phyloP scores from a whole-genome alignment of 2,888 invertebrate species.

The Fissipunctia ypsillon region DNA sequence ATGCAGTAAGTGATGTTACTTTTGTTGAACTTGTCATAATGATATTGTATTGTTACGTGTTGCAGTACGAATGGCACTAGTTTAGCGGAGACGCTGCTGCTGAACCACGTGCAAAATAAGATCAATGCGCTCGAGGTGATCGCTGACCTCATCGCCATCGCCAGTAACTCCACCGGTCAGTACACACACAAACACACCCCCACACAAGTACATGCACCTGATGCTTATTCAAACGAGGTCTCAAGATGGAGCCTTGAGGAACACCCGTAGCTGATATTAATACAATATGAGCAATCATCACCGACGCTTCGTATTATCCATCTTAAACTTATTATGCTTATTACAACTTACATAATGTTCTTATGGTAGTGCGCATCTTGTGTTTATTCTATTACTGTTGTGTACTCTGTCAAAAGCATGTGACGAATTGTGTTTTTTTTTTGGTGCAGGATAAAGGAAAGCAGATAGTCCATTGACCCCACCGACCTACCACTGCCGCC shows the following conservation, averaged over 20 bases:
- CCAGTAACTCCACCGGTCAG: constrained; percentile 37
- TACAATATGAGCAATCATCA: neutral
- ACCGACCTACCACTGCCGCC: neutral
- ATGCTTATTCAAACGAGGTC: neutral
- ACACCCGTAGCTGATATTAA: neutral
- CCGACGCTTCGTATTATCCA: neutral
- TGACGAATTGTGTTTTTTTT: neutral
- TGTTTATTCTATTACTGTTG: neutral
- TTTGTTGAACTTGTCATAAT: neutral
- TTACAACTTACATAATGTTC: neutral
- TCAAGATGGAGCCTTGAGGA: neutral
- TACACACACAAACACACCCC: neutral
- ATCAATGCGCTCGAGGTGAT: constrained; percentile 53
- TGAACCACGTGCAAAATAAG: constrained; percentile 58
- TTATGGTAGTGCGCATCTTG: neutral
- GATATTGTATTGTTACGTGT: neutral
- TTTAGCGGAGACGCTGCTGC: constrained; percentile 49
- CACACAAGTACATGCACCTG: neutral
- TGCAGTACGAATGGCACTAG: constrained; percentile 36
- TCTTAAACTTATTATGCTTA: neutral
- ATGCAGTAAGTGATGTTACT: neutral
- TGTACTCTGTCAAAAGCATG: neutral
- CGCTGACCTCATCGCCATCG: constrained; percentile 39
- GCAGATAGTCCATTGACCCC: neutral
- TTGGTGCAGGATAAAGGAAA: neutral